Evolutionary conservation across 2,113 vertebrate genomes (phyloP).

Genomic region (Pantherophis guttatus): DNA sequence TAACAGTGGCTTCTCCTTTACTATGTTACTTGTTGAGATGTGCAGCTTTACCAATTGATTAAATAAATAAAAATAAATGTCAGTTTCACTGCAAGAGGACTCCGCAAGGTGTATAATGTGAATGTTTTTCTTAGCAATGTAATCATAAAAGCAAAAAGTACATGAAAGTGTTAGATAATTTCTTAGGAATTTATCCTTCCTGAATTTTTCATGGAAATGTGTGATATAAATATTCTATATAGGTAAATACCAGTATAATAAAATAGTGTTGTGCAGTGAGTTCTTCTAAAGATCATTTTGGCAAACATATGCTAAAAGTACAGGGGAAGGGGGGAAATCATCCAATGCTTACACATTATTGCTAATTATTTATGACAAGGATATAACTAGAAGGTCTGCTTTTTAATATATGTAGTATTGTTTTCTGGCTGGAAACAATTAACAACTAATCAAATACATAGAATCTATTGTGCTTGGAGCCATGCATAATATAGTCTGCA

Average conservation of each 20-base stretch:
- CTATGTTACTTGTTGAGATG: not conserved
- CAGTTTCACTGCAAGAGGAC: not conserved
- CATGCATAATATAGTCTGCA: not conserved
- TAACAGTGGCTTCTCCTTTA: not conserved
- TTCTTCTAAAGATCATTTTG: not conserved
- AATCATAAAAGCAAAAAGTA: not conserved
- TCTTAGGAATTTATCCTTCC: not conserved
- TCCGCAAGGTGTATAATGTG: not conserved
- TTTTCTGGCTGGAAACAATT: not conserved
- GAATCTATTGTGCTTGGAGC: not conserved
- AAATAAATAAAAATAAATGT: not conserved
- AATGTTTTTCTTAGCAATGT: not conserved
- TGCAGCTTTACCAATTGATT: not conserved
- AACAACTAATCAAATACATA: not conserved
- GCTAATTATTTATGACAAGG: not conserved
- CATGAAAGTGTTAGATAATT: not conserved
- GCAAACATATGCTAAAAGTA: not conserved
- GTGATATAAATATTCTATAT: not conserved
- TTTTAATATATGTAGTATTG: not conserved
- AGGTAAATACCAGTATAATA: not conserved
- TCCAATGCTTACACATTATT: not conserved
- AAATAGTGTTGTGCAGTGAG: not conserved
- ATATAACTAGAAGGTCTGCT: not conserved
- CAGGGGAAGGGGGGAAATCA: fast-evolving
- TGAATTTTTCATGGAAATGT: not conserved